Base-by-base conservation (phyloP, 64 coral and sea anemone genomes). In the Astreopora myriophthalma region DNA sequence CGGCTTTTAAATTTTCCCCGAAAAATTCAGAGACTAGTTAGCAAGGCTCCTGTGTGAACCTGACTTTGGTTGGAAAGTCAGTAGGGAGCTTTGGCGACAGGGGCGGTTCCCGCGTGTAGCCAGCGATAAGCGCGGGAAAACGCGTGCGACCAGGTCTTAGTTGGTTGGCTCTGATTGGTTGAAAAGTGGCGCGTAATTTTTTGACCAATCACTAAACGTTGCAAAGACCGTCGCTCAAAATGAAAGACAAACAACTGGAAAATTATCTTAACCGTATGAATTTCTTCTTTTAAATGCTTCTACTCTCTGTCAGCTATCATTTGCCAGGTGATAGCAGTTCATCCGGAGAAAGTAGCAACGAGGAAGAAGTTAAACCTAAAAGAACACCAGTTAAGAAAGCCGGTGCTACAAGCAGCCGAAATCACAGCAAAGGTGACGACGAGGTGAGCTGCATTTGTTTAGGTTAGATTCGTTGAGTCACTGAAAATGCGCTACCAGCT, bases 251-350 rank as follows among this genome's bases (percentile, higher is more conserved):
- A 13, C 11, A 58, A 20, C 25, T 44, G 6, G 40, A 44, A 11
- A 44, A 44, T 11, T 11, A 44, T 16, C 51, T 55, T 14, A 13
- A 55, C 12, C 17, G 31, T 11, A 12, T 35, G 13, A 51, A 48
- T 34, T 20, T 3, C 9, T 3, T 49, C 11, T 68, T 57, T 20
- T 9, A 12, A 6, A 17, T 17, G 33, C 63, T 8, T 83, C 58
- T 64, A 2, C 67, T 22, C 61, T 25, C 32, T 78, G 22, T 51
- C 67, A 96, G 94, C 34, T 96, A 92, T 60, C 95, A 94, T 55
- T 88, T 96, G 13, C 73, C 79, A 22, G 95, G 95, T 22, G 95
- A 96, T 62, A 96, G 89, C 34, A 94, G 87, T 76, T 96, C 95
- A 44, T 93, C 95, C 24, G 79, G 79, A 29, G 91, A 86, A 69